Base-by-base conservation (phyloP, 2,113 vertebrate genomes). In the Pelodiscus sinensis region DNA sequence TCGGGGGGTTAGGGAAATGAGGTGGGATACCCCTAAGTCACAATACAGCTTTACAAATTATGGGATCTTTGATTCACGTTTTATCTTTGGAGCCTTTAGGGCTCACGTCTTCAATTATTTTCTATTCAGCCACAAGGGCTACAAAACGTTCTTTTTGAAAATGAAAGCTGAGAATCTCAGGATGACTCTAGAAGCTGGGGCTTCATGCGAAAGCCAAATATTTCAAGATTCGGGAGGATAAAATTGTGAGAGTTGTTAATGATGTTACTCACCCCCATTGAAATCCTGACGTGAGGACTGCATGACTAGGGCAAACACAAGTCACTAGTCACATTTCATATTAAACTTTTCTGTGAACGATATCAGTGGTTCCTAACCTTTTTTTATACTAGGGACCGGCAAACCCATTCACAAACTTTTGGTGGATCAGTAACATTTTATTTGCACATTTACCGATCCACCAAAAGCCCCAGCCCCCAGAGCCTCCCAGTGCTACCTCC, bases 1-100 rank as follows among this genome's bases (percentile, higher is more conserved):
- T 3, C 2, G n/a, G 55, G 7, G 82, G 62, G 27, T 19, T 24
- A 58, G 22, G 57, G 15, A 7, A 35, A 68, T 68, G 65, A 44
- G 31, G 31, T 15, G 7, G 62, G 16, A 18, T 65, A 15, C 68
- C 86, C 89, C 94, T 85, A 88, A 89, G 91, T 96, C 92, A 94
- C 82, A 95, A 93, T 95, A 73, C 91, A 68, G 73, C 88, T 94
- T 92, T 94, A 94, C 96, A 96, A 95, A 82, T 80, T 88, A 85
- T 18, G 35, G 89, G 82, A 84, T 95, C 95, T 96, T 94, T 75
- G 38, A 44, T 50, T 75, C 12, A 6, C 73, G 24, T 77, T 44
- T 22, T 50, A 25, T 44, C 50, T 77, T 77, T 71, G 29, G 65
- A 50, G 24, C 11, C 73, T 77, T 77, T 50, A 27, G 73, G 35